Evolutionary conservation across 2,888 invertebrate genomes (phyloP), one percentile per base, ranked within the genome.

Genomic region (Diaphora mendica): DNA sequence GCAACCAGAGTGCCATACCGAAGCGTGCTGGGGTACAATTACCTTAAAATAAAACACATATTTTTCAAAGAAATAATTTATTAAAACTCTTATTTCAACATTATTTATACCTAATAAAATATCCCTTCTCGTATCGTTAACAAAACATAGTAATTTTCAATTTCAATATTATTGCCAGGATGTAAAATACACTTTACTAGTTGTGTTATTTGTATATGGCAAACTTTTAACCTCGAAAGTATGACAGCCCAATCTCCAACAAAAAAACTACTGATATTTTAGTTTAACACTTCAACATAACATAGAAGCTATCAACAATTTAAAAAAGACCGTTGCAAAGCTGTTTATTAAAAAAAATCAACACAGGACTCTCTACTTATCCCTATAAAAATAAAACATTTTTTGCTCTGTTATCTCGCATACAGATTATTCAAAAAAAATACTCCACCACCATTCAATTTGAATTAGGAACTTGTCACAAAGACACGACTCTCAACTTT

Each of bases 1-100:
- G n/a, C n/a, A n/a, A n/a, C n/a, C 33, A 33, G 2, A 1, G 33
- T 33, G 33, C 33, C 33, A 35, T 5, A 35, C 7, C 35, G 35
- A 35, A 35, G 0, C 7, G 35, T 35, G 35, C 35, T 35, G 35
- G 35, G 7, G 35, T 35, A 35, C 35, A 35, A 35, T 5, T 35
- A 9, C 4, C 30, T 30, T 26, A 15, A 26, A 62, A 62, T 62
- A 62, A 62, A 62, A 59, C 26, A 44, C 30, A 65, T 35, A 17
- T 33, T 67, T 30, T 30, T 48, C 48, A 48, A 48, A 67, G 30
- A 48, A 42, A 66, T 67, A 48, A 67, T 67, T 48, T 67, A 67
- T 48, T 67, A 13, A 48, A 33, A 48, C 48, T 33, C 67, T 48
- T 67, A 67, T 67, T 67, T 48, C 48, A 48, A 67, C 9, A 67